Evolutionary conservation across 2,113 vertebrate species (phyloP).

Genomic region (Pedionomus torquatus): DNA sequence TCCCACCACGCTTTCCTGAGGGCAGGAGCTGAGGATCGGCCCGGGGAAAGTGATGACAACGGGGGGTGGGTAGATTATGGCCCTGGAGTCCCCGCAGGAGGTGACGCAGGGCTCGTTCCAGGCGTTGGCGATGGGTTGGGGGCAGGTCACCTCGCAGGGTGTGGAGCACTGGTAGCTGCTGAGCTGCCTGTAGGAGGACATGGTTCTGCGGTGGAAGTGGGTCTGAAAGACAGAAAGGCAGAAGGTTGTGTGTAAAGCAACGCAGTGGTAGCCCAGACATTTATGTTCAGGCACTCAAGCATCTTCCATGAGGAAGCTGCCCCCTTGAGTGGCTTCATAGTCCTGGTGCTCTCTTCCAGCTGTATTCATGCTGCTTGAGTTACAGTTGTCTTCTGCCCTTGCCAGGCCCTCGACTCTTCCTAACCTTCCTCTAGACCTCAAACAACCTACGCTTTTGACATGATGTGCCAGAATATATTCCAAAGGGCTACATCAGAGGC

Average conservation of each 20-base stretch:
- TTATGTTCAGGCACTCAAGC: neutral
- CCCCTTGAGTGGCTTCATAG: neutral
- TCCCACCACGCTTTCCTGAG: constrained; percentile 17
- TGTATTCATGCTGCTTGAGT: neutral
- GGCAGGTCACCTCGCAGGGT: neutral
- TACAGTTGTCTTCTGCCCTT: neutral
- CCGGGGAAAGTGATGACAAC: constrained; percentile 41
- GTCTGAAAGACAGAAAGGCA: neutral
- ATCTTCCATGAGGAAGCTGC: neutral
- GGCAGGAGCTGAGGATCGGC: constrained; percentile 47
- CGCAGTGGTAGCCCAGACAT: neutral
- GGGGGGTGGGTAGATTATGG: constrained; percentile 19
- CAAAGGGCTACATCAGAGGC: neutral
- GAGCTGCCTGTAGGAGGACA: constrained; percentile 22
- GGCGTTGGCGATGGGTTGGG: neutral
- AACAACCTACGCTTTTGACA: neutral
- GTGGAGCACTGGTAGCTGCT: neutral
- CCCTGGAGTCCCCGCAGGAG: constrained; percentile 5
- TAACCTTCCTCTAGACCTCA: neutral
- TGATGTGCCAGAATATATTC: neutral
- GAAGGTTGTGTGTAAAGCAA: neutral
- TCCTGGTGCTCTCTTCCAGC: neutral
- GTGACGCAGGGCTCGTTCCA: constrained; percentile 22
- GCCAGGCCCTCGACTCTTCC: neutral
- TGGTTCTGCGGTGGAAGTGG: neutral